These are phyloP conservation scores for Sceliomorpha sp. DNA, from an alignment of 2,888 invertebrate species.

Conservation along the genomic window DNA sequence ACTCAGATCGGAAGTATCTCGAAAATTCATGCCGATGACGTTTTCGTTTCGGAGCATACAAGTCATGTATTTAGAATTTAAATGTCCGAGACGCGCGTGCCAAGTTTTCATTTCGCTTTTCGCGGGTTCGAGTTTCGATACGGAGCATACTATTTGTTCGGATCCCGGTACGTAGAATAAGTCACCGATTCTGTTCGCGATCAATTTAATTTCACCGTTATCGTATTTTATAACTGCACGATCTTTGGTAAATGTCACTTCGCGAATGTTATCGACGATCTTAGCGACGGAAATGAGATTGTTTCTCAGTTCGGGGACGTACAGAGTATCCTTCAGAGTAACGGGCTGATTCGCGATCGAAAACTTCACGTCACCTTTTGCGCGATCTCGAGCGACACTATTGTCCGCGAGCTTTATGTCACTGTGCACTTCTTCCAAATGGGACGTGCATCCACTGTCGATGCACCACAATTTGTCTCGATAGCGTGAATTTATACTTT, in stretches of 20 bases:
- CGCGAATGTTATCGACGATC: constrained; percentile 39
- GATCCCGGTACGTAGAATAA: constrained; percentile 35
- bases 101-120: constrained; percentile 19
- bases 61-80: constrained; percentile 30
- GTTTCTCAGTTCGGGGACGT: constrained; percentile 48
- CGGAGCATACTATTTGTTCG: not conserved
- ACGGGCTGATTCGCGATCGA: not conserved
- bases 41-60: constrained; percentile 3
- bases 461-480: too few species aligned
- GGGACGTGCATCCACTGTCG: constrained; percentile 22
- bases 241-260: constrained; percentile 41
- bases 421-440: not conserved
- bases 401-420: constrained; percentile 18
- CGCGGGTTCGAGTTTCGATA: not conserved
- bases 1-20: too few species aligned
- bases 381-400: constrained; percentile 7
- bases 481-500: too few species aligned
- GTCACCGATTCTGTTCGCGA: constrained; percentile 40
- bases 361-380: constrained; percentile 23
- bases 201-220: constrained; percentile 18
- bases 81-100: constrained; percentile 49
- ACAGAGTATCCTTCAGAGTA: constrained; percentile 33
- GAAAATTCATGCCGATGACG: constrained; percentile 1
- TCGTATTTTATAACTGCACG: constrained; percentile 29
- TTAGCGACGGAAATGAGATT: constrained; percentile 55